These are phyloP conservation scores for Gymnogyps californianus DNA, from an alignment of 2,113 vertebrate genomes.

Conservation along the genomic window DNA sequence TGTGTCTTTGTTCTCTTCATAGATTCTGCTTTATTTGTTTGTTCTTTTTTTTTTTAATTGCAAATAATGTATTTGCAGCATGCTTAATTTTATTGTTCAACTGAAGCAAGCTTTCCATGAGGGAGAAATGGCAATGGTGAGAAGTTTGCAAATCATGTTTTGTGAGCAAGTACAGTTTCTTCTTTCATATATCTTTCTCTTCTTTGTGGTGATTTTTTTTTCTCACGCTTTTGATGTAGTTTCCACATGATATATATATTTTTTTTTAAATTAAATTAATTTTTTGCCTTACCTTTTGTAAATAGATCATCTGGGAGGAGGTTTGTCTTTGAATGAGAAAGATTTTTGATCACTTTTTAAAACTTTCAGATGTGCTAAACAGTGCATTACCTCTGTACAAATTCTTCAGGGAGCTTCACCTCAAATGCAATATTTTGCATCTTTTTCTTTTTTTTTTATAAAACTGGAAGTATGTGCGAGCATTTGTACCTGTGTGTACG, in stretches of 20 bases:
- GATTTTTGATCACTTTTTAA: constrained; percentile 71
- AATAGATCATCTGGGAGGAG: constrained; percentile 71
- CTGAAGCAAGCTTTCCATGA: constrained; percentile 39
- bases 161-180: constrained; percentile 54
- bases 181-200: constrained; percentile 35
- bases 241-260: constrained; percentile 26
- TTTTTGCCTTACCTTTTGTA: constrained; percentile 77
- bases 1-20: constrained; percentile 51
- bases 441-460: constrained; percentile 57
- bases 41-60: constrained; percentile 3
- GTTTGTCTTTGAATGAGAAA: constrained; percentile 56
- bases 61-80: constrained; percentile 72
- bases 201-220: constrained; percentile 35
- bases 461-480: constrained; percentile 79
- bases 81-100: constrained; percentile 59
- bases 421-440: constrained; percentile 86
- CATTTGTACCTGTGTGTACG: constrained; percentile 61
- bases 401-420: constrained; percentile 90
- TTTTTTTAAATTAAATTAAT: constrained; percentile 65
- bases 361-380: constrained; percentile 74
- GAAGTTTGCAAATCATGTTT: constrained; percentile 40
- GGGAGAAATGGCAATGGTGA: constrained; percentile 43
- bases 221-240: constrained; percentile 28
- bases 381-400: constrained; percentile 81
- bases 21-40: constrained; percentile 25